Evolutionary conservation across 2,797 vertebrate species (phyloP).

Genomic region (Phoeniculus purpureus): DNA sequence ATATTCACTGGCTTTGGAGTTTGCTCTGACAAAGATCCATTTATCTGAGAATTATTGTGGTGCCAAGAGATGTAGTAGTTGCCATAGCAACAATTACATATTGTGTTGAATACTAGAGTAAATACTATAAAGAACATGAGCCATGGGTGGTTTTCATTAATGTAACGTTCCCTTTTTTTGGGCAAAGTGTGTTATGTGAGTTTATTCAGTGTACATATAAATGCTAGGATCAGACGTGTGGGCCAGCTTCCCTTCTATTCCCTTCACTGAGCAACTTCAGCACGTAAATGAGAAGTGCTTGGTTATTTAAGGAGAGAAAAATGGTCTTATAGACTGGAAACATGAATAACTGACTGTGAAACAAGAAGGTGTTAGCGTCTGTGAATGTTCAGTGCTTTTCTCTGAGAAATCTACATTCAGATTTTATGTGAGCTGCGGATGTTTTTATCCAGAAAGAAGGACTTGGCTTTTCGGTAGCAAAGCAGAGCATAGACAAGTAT

Average conservation of each 20-base stretch:
- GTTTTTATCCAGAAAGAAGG: slow-evolving; percentile 11
- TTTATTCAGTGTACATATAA: slow-evolving; percentile 36
- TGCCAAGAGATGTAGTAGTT: slow-evolving; percentile 52
- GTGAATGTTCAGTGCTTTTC: slow-evolving; percentile 33
- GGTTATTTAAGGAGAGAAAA: slow-evolving; percentile 68
- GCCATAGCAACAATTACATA: slow-evolving; percentile 49
- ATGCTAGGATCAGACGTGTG: slow-evolving; percentile 45
- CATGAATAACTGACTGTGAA: slow-evolving; percentile 75
- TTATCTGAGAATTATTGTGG: slow-evolving; percentile 50
- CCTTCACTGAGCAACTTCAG: slow-evolving; percentile 5
- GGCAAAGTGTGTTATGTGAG: not conserved
- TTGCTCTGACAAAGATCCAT: slow-evolving; percentile 39
- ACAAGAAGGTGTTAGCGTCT: slow-evolving; percentile 70
- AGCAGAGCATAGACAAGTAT: not conserved
- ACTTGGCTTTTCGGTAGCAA: not conserved
- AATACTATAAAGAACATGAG: slow-evolving; percentile 46
- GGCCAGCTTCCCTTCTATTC: slow-evolving; percentile 35
- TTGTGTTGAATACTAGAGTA: slow-evolving; percentile 54
- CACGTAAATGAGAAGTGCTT: slow-evolving; percentile 63
- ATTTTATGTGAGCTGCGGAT: not conserved
- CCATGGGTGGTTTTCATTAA: slow-evolving; percentile 43
- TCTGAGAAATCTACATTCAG: slow-evolving; percentile 60
- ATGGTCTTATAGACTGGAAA: slow-evolving; percentile 69
- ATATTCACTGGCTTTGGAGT: not conserved
- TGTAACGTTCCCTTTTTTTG: slow-evolving; percentile 5